Evolutionary conservation across 1,140 invertebrate species (phyloP).

Genomic region (Aphelinus certus): DNA sequence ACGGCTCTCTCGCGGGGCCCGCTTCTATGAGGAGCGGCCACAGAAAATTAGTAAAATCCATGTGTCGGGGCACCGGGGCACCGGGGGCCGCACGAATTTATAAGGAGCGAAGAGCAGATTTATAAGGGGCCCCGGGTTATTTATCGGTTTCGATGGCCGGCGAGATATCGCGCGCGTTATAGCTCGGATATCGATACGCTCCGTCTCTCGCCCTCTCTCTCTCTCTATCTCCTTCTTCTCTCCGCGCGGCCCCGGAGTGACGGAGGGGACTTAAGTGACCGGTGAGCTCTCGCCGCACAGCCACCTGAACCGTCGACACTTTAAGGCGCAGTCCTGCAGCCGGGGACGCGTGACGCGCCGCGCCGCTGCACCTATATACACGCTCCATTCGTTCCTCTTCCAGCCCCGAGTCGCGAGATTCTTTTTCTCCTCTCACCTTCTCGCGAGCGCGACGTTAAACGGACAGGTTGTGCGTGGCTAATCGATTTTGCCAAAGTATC

Average conservation of each 20-base stretch:
- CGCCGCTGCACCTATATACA: too few species aligned
- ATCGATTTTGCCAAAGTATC: too few species aligned
- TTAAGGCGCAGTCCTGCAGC: background rate
- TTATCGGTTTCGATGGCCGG: conserved; percentile 65
- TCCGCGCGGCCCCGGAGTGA: background rate
- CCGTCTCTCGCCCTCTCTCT: too few species aligned
- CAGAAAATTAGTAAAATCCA: conserved; percentile 66
- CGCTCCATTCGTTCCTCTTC: too few species aligned
- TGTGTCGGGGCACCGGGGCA: conserved; percentile 39
- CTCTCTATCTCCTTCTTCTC: conserved; percentile 30
- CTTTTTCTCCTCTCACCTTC: too few species aligned
- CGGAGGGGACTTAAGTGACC: background rate
- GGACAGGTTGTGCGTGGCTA: too few species aligned
- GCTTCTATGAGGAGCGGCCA: conserved; percentile 42
- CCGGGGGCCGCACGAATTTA: conserved; percentile 57
- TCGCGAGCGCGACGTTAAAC: too few species aligned
- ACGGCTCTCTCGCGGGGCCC: conserved; percentile 40
- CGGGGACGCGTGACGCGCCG: too few species aligned
- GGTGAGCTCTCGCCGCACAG: conserved; percentile 5
- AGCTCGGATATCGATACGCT: conserved; percentile 62
- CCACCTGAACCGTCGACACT: conserved; percentile 27
- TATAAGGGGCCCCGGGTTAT: conserved; percentile 60
- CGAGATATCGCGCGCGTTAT: conserved; percentile 59
- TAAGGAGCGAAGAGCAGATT: conserved; percentile 64
- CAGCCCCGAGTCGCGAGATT: too few species aligned